Percentiles rank a stretch among this genome's conserved stretches.
Evolutionary conservation across 2,113 vertebrate genomes (phyloP).

Genomic region (Ictidomys tridecemlineatus): DNA sequence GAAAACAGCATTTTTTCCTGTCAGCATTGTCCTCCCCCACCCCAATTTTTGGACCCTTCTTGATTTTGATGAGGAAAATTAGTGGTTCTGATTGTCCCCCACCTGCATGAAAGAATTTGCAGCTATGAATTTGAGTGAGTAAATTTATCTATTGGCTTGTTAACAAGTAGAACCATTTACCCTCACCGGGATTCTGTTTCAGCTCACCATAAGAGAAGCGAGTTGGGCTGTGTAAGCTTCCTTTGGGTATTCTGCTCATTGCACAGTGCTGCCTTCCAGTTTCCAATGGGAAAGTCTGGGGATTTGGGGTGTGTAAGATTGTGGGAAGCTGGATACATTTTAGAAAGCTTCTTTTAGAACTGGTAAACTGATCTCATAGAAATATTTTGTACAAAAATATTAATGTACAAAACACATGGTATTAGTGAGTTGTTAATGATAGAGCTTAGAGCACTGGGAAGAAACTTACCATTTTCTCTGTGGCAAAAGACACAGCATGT

Average conservation of each 20-base stretch:
- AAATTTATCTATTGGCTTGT: not conserved
- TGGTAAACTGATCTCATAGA: conserved; percentile 37
- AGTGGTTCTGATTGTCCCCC: not conserved
- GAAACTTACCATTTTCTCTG: conserved; percentile 51
- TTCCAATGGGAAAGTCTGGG: conserved; percentile 31
- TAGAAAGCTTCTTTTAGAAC: conserved; percentile 29
- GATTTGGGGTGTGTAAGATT: not conserved
- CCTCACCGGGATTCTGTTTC: not conserved
- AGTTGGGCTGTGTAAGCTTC: not conserved
- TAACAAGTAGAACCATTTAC: not conserved
- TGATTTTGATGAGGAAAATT: not conserved
- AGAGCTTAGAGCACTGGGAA: conserved; percentile 45
- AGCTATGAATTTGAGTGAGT: not conserved
- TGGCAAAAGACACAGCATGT: not conserved
- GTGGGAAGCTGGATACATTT: not conserved
- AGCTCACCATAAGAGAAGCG: not conserved
- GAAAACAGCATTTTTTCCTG: not conserved
- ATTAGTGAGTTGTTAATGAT: conserved; percentile 36
- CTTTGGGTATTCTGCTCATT: not conserved
- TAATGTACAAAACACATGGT: not conserved
- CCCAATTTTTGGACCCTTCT: not conserved
- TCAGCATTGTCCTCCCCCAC: not conserved
- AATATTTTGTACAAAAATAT: conserved; percentile 60
- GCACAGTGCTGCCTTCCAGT: conserved; percentile 16
- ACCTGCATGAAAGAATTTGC: not conserved